A percentile compares a stretch with the other conserved stretches of the same genome.
Conservation (phyloP, 1,140 invertebrate species). For the Leptinotarsa texana region DNA sequence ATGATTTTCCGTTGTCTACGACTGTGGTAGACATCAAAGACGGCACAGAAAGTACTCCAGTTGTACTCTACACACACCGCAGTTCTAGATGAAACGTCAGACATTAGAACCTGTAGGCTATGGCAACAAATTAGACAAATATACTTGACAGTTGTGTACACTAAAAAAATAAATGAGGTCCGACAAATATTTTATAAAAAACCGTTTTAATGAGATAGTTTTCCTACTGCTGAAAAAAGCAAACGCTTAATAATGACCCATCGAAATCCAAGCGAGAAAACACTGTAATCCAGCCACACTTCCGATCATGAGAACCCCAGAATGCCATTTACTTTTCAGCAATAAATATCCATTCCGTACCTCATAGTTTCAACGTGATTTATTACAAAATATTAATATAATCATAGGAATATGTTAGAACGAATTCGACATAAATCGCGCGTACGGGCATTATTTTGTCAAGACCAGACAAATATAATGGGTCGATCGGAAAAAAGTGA, state of each 20-base stretch:
- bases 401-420: constrained; percentile 27
- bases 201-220: too few relatives aligned
- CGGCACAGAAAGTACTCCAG: too few relatives aligned
- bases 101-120: too few relatives aligned
- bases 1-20: too few relatives aligned
- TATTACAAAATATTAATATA: constrained; percentile 23
- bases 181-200: too few relatives aligned
- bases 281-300: neutral
- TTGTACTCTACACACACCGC: too few relatives aligned
- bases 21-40: too few relatives aligned
- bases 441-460: constrained; percentile 49
- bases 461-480: constrained; percentile 50
- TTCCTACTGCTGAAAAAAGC: neutral
- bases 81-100: too few relatives aligned
- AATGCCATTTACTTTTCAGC: neutral
- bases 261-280: constrained; percentile 1
- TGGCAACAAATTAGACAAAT: too few relatives aligned
- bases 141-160: too few relatives aligned
- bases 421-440: constrained; percentile 36
- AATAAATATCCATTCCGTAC: neutral
- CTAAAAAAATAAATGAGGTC: too few relatives aligned
- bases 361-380: constrained; percentile 12
- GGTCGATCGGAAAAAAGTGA: constrained; percentile 35
- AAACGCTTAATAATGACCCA: neutral
- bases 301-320: neutral